phyloP scores from a whole-genome alignment of 2,113 vertebrate genomes.

The Monopterus albus region DNA sequence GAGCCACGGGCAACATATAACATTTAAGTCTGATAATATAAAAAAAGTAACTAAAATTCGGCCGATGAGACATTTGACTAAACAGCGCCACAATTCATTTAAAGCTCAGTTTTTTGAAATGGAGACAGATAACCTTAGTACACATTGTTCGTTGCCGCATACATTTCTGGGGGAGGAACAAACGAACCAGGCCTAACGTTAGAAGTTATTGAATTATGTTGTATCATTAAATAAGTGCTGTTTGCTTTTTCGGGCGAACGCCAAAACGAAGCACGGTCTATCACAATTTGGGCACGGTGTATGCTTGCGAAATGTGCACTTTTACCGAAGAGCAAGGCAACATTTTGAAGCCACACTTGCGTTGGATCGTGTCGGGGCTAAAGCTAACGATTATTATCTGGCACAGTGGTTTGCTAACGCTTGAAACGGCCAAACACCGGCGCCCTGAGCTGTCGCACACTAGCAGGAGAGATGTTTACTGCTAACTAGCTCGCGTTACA shows the following conservation, averaged over 20 bases:
- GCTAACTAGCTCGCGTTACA: conserved; percentile 40
- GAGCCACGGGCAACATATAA: neutral
- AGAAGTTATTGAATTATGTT: conserved; percentile 47
- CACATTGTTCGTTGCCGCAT: conserved; percentile 25
- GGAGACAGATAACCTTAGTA: conserved; percentile 11
- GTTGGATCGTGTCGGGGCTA: conserved; percentile 48
- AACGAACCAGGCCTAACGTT: conserved; percentile 52
- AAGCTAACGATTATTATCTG: conserved; percentile 66
- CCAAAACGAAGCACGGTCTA: neutral
- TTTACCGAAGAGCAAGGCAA: neutral
- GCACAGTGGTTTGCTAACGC: conserved; percentile 46
- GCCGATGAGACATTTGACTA: neutral
- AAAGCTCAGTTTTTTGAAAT: neutral
- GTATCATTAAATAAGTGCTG: neutral
- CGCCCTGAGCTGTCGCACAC: conserved; percentile 53
- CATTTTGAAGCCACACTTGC: neutral
- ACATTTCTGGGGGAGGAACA: neutral
- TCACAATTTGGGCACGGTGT: neutral
- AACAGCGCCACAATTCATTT: too few species aligned
- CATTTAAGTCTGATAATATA: accelerated
- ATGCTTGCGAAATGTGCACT: neutral
- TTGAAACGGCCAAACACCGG: conserved; percentile 59
- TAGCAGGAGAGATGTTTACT: conserved; percentile 26
- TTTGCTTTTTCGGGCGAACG: neutral
- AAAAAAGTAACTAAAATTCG: neutral